Evolutionary conservation across 2,797 vertebrate species (phyloP), one percentile per base, ranked within the genome.

Genomic region (Geotria australis): DNA sequence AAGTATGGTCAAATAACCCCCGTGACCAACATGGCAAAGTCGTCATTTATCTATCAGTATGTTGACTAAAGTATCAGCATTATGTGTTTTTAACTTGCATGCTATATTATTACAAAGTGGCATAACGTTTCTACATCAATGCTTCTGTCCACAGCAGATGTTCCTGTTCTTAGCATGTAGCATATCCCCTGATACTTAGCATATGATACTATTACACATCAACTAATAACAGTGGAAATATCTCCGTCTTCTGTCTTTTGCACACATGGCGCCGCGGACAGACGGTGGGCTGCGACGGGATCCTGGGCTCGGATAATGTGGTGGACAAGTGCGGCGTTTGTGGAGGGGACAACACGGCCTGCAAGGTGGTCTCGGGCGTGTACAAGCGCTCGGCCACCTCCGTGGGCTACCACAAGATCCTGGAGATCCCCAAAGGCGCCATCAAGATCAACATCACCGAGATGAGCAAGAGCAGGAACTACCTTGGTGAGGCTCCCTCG

Each of bases 401-500:
- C 64, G 74, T 96, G 47, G 88, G 88, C 67, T 96, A 96, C 68
- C 86, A 95, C 71, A 88, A 85, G 62, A 79, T 95, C n/a, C 71
- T 89, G 48, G 89, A 96, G 73, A 95, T 96, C 63, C 89, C 89
- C n/a, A 77, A 81, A 64, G 88, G 89, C 63, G 86, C 89, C 66
- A 93, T 76, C 57, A 93, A 81, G 70, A 96, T 96, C 75, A 96
- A 95, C 68, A 68, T 96, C 59, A 96, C 88, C 0, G 89, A 95
- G 71, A 86, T 88, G 80, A 60, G 78, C 64, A 96, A 94, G 76
- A 96, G 88, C 73, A 79, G 81, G 67, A 96, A 95, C 72, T 95
- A 96, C 62, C 67, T 96, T 61, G 89, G 89, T 96, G 70, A 73
- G 81, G 66, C 56, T 38, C 51, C 13, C 38, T 11, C 60, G 57